Base-by-base conservation (phyloP, 2,888 invertebrate genomes). In the Cremastinae sp. region DNA sequence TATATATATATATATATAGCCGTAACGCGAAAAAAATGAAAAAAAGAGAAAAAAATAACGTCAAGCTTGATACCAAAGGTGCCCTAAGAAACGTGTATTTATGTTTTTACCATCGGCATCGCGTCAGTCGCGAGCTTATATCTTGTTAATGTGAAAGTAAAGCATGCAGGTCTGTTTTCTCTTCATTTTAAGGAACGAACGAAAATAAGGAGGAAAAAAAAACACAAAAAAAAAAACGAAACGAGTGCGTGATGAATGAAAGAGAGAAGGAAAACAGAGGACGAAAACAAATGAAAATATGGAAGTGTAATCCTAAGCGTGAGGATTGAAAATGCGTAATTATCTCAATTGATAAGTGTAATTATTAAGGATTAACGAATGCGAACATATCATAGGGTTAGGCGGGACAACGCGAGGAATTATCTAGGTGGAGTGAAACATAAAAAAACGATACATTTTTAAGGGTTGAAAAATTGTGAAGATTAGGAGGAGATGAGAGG, bases 31-130 rank as follows among this genome's bases (percentile, higher is more conserved):
- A 53, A 70, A 70, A 62, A 62, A 55, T 8, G 80, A 78, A 78
- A 80, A 76, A 59, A 74, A 53, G 58, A 56, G 66, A 74, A 79
- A 70, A 79, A 80, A 81, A 74, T 73, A 91, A 91, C 92, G 92
- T 93, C 93, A 94, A 94, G 94, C 94, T 94, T 93, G 92, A 94
- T 94, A 95, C 94, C 95, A 95, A 95, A 95, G 94, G 94, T 95
- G 94, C 95, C 95, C 94, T 94, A 92, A 92, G 92, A 92, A 91
- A 91, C 91, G 91, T 88, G 88, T 89, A 89, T 88, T 92, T 92
- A 92, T 91, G 92, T 92, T 80, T 92, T 91, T 91, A 91, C 87
- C 85, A 88, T 87, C 85, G 87, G 87, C 83, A 83, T 86, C 83
- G 83, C 84, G 82, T 75, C 77, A 80, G 78, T 83, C 83, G 83